Percentiles rank a stretch among this genome's conserved stretches.
Evolutionary conservation across 2,113 vertebrate genomes (phyloP).

Genomic region (Nerophis ophidion): DNA sequence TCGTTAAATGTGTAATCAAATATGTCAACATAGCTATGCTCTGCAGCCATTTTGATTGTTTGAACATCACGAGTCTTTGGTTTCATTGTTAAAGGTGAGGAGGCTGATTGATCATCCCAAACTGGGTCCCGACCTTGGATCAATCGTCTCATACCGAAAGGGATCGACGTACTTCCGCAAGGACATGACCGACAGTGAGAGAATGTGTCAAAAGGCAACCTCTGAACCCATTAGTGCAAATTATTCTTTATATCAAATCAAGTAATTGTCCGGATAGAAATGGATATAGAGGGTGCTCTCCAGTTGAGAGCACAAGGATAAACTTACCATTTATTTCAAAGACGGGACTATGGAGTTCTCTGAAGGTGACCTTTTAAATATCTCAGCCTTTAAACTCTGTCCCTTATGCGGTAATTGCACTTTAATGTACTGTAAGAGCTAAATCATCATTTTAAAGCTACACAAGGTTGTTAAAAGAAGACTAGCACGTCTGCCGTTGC

Average conservation of each 20-base stretch:
- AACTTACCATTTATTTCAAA: neutral
- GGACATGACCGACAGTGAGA: neutral
- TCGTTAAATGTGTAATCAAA: no score
- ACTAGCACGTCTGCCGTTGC: neutral
- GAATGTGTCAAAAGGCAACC: slow-evolving; percentile 1
- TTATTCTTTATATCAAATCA: slow-evolving; percentile 5
- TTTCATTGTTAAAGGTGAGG: no score
- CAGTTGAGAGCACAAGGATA: neutral
- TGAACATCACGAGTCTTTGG: no score
- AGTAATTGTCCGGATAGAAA: neutral
- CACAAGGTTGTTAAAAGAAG: neutral
- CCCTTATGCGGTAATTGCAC: no score
- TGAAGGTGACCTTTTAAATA: slow-evolving; percentile 12
- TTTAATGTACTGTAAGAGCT: neutral
- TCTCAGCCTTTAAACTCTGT: neutral
- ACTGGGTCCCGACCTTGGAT: no score
- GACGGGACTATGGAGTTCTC: slow-evolving; percentile 1
- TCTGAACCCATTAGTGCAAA: slow-evolving; percentile 1
- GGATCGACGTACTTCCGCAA: neutral
- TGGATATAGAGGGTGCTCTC: neutral
- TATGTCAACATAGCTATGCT: no score
- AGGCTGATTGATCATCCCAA: no score
- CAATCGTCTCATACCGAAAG: neutral
- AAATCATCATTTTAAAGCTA: neutral
- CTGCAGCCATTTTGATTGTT: no score